Percentiles rank a stretch among this genome's conserved stretches.
Conservation (phyloP, 2,888 invertebrate species). For the Dryobotodes eremita region DNA sequence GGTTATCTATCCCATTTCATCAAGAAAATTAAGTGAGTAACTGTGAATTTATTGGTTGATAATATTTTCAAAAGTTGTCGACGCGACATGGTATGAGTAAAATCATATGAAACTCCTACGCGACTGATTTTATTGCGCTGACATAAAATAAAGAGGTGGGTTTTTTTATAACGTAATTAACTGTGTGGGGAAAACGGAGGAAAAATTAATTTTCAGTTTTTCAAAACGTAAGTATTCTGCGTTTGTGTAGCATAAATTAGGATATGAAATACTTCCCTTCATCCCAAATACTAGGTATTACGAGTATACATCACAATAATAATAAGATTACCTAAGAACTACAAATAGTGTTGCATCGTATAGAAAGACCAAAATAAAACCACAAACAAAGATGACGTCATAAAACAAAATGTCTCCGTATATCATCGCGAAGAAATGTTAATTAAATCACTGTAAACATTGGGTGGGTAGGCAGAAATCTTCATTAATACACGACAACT, state of each 20-base stretch:
- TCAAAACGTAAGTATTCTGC: neutral
- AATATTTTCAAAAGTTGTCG: slow-evolving; percentile 25
- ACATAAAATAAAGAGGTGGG: slow-evolving; percentile 19
- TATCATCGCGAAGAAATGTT: slow-evolving; percentile 78
- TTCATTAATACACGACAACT: slow-evolving; percentile 80
- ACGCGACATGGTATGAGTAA: slow-evolving; percentile 29
- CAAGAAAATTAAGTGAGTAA: slow-evolving; percentile 50
- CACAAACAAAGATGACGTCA: slow-evolving; percentile 67
- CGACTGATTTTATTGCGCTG: slow-evolving; percentile 20
- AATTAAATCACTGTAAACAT: slow-evolving; percentile 80
- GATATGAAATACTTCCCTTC: neutral
- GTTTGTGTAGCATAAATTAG: neutral
- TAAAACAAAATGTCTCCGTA: slow-evolving; percentile 72
- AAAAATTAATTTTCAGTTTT: neutral
- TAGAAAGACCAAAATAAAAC: slow-evolving; percentile 22
- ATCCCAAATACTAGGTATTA: neutral
- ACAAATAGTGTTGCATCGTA: neutral
- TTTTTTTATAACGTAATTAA: slow-evolving; percentile 42
- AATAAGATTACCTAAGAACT: no score
- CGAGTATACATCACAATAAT: neutral
- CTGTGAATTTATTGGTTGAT: slow-evolving; percentile 50
- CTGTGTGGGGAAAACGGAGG: neutral
- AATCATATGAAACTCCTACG: slow-evolving; percentile 45
- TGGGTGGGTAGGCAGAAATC: slow-evolving; percentile 76
- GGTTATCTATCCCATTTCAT: slow-evolving; percentile 46